Conservation (phyloP, 2,113 vertebrate species). For the Carlito syrichta region DNA sequence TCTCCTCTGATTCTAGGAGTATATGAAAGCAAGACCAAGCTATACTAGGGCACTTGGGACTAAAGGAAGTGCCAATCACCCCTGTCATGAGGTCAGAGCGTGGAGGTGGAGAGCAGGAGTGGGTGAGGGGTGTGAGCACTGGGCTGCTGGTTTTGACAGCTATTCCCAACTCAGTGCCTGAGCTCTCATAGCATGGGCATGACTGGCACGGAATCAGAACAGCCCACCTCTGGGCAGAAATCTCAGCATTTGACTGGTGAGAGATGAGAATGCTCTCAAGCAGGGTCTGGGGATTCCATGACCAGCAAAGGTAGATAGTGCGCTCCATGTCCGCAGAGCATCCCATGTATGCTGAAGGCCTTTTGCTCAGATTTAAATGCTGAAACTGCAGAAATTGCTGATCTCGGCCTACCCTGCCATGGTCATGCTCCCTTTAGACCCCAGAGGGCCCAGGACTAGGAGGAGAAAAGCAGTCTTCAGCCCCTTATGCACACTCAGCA, state of each 20-base stretch:
- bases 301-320: not conserved
- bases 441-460: not conserved
- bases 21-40: not conserved
- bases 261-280: not conserved
- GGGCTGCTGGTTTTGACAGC: not conserved
- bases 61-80: not conserved
- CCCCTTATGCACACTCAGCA: not conserved
- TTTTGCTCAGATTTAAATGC: not conserved
- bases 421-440: not conserved
- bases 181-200: not conserved
- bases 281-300: not conserved
- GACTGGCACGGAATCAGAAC: not conserved
- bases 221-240: not conserved
- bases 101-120: not conserved
- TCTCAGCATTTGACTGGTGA: not conserved
- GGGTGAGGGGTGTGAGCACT: fast-evolving
- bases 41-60: not conserved
- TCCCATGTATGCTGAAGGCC: not conserved
- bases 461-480: not conserved
- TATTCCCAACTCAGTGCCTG: not conserved
- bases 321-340: not conserved
- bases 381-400: not conserved
- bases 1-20: not conserved
- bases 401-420: not conserved
- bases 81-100: not conserved